A percentile compares a stretch with the other conserved stretches of the same genome.
phyloP scores from a whole-genome alignment of 2,888 invertebrate genomes.

The Sphaeridia pumilis region DNA sequence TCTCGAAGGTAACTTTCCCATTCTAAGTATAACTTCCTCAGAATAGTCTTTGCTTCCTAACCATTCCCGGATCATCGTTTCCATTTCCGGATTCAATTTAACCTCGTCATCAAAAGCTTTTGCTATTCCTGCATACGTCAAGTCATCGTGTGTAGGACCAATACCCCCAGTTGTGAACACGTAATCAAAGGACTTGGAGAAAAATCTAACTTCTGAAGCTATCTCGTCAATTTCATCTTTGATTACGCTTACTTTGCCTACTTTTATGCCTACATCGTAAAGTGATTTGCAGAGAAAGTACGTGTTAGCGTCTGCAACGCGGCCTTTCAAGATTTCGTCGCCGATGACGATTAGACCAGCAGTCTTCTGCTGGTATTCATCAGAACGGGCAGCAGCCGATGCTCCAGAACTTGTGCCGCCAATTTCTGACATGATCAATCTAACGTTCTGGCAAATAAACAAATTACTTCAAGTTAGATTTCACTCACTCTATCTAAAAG shows the following conservation, averaged over 20 bases:
- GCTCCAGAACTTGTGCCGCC: background rate
- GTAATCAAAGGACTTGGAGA: slow-evolving; percentile 50
- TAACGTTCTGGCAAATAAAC: no score
- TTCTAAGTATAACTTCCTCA: slow-evolving; percentile 38
- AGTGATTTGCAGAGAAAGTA: slow-evolving; percentile 50
- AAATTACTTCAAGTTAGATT: no score
- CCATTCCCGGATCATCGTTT: slow-evolving; percentile 40
- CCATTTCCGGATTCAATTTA: slow-evolving; percentile 42
- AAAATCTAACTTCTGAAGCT: slow-evolving; percentile 50
- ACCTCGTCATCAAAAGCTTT: slow-evolving; percentile 45
- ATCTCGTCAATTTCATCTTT: slow-evolving; percentile 54
- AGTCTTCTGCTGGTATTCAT: no score
- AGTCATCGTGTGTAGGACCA: slow-evolving; percentile 66
- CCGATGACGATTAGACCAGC: slow-evolving; percentile 50
- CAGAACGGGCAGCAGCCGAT: background rate
- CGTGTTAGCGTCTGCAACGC: slow-evolving; percentile 57
- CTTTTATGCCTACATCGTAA: slow-evolving; percentile 51
- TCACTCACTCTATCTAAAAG: no score
- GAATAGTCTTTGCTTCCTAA: slow-evolving; percentile 26
- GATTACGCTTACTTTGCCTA: slow-evolving; percentile 53
- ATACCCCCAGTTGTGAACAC: slow-evolving; percentile 66
- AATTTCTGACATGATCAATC: background rate
- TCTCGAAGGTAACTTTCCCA: slow-evolving; percentile 39
- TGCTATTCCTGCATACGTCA: slow-evolving; percentile 59
- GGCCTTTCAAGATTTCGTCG: slow-evolving; percentile 64